phyloP scores from a whole-genome alignment of 2,888 invertebrate species.

The Stenchaetothrips biformis region DNA sequence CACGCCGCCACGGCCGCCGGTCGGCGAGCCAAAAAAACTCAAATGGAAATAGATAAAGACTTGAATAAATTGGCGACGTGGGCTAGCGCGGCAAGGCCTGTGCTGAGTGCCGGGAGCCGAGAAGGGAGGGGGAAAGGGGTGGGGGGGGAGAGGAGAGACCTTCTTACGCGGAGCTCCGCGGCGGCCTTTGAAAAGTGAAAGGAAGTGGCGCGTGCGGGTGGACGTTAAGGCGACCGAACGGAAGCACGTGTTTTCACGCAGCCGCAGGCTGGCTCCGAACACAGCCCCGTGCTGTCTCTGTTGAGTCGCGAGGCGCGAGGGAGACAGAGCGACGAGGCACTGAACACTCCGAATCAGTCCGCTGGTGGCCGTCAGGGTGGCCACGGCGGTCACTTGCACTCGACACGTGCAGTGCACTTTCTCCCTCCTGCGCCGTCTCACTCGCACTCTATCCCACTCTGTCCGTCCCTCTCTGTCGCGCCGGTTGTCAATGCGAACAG shows the following conservation, averaged over 20 bases:
- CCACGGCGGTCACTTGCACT: background rate
- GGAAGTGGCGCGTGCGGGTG: background rate
- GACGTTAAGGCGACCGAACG: background rate
- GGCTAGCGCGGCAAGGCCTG: too few species aligned
- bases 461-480: background rate
- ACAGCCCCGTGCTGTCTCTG: too few species aligned
- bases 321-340: too few species aligned
- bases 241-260: too few species aligned
- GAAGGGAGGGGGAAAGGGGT: background rate
- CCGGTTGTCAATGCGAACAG: background rate
- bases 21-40: too few species aligned
- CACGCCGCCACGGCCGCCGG: too few species aligned
- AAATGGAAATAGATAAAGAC: too few species aligned
- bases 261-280: too few species aligned
- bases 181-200: slow-evolving; percentile 17
- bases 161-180: background rate
- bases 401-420: background rate
- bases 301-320: too few species aligned
- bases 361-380: too few species aligned
- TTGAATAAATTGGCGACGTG: too few species aligned
- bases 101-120: background rate
- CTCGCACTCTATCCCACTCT: background rate
- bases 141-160: background rate
- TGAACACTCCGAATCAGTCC: too few species aligned
- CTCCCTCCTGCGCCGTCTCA: background rate